Base-by-base conservation (phyloP, 2,113 vertebrate genomes). In the Polypterus bichir region DNA sequence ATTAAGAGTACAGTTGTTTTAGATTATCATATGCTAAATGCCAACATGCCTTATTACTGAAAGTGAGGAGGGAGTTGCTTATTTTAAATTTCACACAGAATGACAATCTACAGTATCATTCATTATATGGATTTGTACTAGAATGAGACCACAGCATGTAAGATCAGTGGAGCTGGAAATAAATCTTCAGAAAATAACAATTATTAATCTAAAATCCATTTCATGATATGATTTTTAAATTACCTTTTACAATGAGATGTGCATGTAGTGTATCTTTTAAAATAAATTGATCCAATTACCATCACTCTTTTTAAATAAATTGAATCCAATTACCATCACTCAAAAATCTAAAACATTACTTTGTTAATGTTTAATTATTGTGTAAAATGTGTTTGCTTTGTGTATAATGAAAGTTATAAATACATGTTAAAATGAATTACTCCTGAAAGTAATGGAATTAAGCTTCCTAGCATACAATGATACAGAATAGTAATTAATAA, bases 1-100 rank as follows among this genome's bases (percentile, higher is more conserved):
- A 74, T 70, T 68, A 63, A 70, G 74, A 72, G 71, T 76, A 80
- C 80, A 81, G 79, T 84, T 83, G 78, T 78, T 86, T 84, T 83
- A 83, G 80, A 79, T 83, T 75, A 75, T 79, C 77, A 72, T 82
- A 64, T 73, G 69, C 64, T 1, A 61, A 76, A 84, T 84, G 71
- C 79, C 79, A 71, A 65, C 55, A 7, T 74, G 76, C 75, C 81
- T 79, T 83, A 68, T 69, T 66, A 63, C 65, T 44, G 68, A 74
- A 72, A 74, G 75, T 8, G 49, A 64, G 68, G 67, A 70, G 74
- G 77, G 71, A 59, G 68, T 67, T 71, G 73, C 76, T 79, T 73
- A 77, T 67, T 27, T 27, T 27, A 75, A 62, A 64, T 62, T 46
- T 55, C 44, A 9, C 9, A 55, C 9, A 10, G 27, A 27, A 27